These are phyloP conservation scores for Drosophila bipectinata DNA, from an alignment of 1,140 invertebrate species.

Conservation along the genomic window DNA sequence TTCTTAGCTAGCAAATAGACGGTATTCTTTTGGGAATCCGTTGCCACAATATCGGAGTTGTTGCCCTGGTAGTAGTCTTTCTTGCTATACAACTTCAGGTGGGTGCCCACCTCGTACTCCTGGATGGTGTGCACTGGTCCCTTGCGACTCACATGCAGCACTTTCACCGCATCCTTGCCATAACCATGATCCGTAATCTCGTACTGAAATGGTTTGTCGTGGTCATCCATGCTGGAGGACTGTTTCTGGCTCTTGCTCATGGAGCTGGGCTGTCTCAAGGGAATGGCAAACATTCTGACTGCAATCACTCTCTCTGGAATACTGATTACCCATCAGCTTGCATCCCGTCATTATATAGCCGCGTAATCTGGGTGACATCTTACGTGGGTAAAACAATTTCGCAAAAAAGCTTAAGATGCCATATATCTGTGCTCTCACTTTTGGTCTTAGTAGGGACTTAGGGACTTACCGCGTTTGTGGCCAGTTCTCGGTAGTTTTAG, in stretches of 20 bases:
- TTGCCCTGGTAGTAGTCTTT: conserved; percentile 87
- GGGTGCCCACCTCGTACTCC: conserved; percentile 90
- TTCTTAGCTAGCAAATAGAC: conserved; percentile 92
- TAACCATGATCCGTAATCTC: conserved; percentile 88
- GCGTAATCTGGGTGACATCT: not conserved
- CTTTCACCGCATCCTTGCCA: conserved; percentile 90
- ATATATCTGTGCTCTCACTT: conserved; percentile 16
- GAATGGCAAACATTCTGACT: conserved; percentile 46
- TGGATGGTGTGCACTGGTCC: conserved; percentile 88
- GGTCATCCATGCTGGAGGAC: conserved; percentile 8
- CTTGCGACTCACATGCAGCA: conserved; percentile 88
- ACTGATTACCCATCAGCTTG: conserved; percentile 15
- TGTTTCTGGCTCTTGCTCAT: not conserved
- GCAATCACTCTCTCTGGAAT: conserved; percentile 6
- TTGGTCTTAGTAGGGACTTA: not conserved
- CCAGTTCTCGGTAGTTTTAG: not conserved
- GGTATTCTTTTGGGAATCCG: conserved; percentile 93
- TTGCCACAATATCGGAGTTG: conserved; percentile 90
- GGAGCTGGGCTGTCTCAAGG: conserved; percentile 28
- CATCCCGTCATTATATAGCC: conserved; percentile 17
- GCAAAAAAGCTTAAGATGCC: conserved; percentile 1
- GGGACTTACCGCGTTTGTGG: not conserved
- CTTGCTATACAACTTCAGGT: conserved; percentile 88
- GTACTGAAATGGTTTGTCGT: conserved; percentile 79
- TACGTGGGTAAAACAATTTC: not conserved